phyloP scores from a whole-genome alignment of 1,140 invertebrate genomes.

The Drosophila guanche region DNA sequence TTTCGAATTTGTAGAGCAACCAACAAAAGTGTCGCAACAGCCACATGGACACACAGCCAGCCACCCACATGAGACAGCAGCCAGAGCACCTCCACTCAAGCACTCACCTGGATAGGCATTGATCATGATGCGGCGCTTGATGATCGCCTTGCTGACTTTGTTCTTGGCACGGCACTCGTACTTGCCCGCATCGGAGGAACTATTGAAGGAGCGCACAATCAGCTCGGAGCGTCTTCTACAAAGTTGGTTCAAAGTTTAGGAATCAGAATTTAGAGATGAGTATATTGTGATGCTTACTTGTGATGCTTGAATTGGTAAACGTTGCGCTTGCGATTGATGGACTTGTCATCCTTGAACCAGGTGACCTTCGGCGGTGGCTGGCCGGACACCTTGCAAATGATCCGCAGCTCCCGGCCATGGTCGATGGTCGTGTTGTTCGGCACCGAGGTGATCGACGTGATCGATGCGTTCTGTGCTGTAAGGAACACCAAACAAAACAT shows the following conservation, averaged over 20 bases:
- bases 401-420: conserved; percentile 86
- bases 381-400: conserved; percentile 88
- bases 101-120: conserved; percentile 76
- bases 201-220: conserved; percentile 88
- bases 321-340: conserved; percentile 83
- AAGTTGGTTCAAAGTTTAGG: conserved; percentile 20
- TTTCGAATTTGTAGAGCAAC: conserved; percentile 18
- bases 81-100: background rate
- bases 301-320: conserved; percentile 81
- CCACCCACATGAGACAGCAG: conserved; percentile 1
- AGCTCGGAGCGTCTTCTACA: conserved; percentile 90
- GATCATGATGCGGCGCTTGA: conserved; percentile 75
- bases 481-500: conserved; percentile 51
- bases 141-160: conserved; percentile 73
- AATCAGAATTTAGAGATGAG: background rate
- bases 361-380: conserved; percentile 88
- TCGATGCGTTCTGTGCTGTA: conserved; percentile 83
- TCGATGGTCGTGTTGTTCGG: conserved; percentile 73
- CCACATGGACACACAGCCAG: conserved; percentile 7
- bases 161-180: conserved; percentile 89
- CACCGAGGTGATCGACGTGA: conserved; percentile 58
- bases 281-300: conserved; percentile 64
- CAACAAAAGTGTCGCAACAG: conserved; percentile 14
- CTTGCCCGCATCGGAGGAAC: conserved; percentile 87
- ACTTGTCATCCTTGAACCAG: conserved; percentile 90